Conservation (phyloP, 2,888 invertebrate genomes). For the Aphodius sticticus region DNA sequence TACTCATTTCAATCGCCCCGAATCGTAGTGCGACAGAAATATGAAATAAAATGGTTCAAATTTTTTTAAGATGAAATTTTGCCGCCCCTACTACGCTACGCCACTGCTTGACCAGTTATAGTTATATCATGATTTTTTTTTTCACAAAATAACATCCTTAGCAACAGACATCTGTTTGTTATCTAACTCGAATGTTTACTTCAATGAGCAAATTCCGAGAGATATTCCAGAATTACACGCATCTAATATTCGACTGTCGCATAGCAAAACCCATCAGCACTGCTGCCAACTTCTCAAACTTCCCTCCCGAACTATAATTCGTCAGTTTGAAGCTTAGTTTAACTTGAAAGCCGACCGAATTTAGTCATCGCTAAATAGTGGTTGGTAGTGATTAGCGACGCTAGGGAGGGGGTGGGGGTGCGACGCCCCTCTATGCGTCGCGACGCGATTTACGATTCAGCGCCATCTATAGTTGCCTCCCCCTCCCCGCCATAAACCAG, state of each 20-base stretch:
- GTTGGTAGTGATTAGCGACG: slow-evolving; percentile 41
- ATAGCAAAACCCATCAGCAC: slow-evolving; percentile 8
- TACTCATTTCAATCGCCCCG: too few species aligned
- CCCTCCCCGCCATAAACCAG: slow-evolving; percentile 9
- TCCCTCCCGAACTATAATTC: slow-evolving; percentile 35
- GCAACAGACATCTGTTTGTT: too few species aligned
- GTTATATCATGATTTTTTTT: too few species aligned
- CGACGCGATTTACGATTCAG: not conserved
- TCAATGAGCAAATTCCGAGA: not conserved
- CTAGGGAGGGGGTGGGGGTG: not conserved
- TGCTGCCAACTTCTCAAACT: slow-evolving; percentile 24
- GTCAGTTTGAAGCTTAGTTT: slow-evolving; percentile 40
- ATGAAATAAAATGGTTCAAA: too few species aligned
- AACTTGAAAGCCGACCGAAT: slow-evolving; percentile 41
- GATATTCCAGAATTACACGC: not conserved
- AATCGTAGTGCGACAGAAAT: too few species aligned
- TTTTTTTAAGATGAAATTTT: too few species aligned
- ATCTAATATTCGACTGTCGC: not conserved
- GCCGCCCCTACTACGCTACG: too few species aligned
- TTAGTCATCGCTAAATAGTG: slow-evolving; percentile 38
- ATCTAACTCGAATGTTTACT: too few species aligned
- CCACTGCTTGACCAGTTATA: too few species aligned
- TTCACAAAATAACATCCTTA: too few species aligned
- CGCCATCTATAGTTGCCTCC: slow-evolving; percentile 12
- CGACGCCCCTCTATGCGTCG: not conserved